phyloP scores from a whole-genome alignment of 2,113 vertebrate species.

The Larimichthys crocea region DNA sequence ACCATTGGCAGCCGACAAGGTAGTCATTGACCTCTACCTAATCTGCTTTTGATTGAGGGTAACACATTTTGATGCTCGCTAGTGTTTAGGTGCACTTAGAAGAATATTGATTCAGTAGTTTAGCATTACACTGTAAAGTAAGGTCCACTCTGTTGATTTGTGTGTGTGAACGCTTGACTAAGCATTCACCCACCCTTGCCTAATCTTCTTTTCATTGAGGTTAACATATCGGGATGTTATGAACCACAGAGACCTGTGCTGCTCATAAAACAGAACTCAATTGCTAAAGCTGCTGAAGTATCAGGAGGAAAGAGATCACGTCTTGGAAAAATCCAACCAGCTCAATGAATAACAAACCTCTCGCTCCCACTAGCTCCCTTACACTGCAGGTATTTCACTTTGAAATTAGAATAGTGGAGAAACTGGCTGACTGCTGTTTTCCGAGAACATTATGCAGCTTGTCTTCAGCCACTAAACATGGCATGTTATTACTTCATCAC shows the following conservation, averaged over 20 bases:
- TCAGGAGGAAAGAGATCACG: constrained; percentile 43
- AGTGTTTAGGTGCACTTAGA: constrained; percentile 35
- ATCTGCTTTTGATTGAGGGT: constrained; percentile 71
- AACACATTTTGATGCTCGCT: constrained; percentile 48
- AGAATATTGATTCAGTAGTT: constrained; percentile 49
- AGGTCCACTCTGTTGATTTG: constrained; percentile 48
- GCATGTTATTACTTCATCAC: constrained; percentile 20
- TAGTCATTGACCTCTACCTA: constrained; percentile 68
- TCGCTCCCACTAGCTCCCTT: background rate
- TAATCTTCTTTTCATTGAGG: constrained; percentile 64
- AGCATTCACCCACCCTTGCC: constrained; percentile 44
- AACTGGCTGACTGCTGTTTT: constrained; percentile 28
- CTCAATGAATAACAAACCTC: constrained; percentile 39
- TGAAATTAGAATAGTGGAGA: constrained; percentile 32
- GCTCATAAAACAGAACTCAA: constrained; percentile 42
- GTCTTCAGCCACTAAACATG: constrained; percentile 19
- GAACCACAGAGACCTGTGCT: constrained; percentile 34
- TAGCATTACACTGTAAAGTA: constrained; percentile 17
- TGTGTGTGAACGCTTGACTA: constrained; percentile 34
- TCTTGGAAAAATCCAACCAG: constrained; percentile 39
- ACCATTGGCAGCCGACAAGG: constrained; percentile 63
- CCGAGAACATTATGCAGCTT: constrained; percentile 14
- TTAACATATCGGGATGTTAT: constrained; percentile 49
- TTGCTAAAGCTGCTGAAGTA: constrained; percentile 29
- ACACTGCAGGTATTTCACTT: constrained; percentile 33